Conservation (phyloP, 2,113 vertebrate genomes). For the Isichthys henryi region DNA sequence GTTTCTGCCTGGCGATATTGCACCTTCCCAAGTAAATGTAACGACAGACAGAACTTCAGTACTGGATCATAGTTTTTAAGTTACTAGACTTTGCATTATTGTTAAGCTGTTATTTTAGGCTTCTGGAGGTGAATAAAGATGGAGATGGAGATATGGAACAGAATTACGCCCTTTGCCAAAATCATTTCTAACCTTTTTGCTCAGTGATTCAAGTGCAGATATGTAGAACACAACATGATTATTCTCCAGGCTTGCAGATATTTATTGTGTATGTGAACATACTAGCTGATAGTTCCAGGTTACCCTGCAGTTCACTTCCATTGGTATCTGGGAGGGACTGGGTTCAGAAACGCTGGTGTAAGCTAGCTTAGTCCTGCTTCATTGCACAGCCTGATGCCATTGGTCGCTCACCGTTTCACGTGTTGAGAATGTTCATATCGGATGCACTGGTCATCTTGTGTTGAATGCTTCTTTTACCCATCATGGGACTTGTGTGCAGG, state of each 20-base stretch:
- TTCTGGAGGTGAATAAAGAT: background rate
- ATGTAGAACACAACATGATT: background rate
- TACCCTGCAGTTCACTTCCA: background rate
- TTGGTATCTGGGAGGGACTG: background rate
- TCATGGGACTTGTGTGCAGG: slow-evolving; percentile 52
- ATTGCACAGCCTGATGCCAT: background rate
- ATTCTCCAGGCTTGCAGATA: background rate
- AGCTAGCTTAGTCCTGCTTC: background rate
- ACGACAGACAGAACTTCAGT: background rate
- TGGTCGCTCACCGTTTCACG: background rate
- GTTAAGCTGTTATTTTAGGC: background rate
- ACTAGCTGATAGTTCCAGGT: background rate
- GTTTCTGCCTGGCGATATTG: background rate
- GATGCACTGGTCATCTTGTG: background rate
- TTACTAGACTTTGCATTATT: background rate
- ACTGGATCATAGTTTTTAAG: background rate
- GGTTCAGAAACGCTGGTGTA: background rate
- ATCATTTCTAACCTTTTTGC: background rate
- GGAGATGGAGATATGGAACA: background rate
- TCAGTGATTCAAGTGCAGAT: background rate
- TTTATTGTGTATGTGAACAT: background rate
- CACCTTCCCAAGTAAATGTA: background rate
- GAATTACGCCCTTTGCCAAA: background rate
- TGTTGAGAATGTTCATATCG: background rate
- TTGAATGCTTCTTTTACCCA: background rate